A percentile compares a stretch with the other conserved stretches of the same genome.
Evolutionary conservation across 2,113 vertebrate species (phyloP).

Genomic region (Phyllostomus hastatus): DNA sequence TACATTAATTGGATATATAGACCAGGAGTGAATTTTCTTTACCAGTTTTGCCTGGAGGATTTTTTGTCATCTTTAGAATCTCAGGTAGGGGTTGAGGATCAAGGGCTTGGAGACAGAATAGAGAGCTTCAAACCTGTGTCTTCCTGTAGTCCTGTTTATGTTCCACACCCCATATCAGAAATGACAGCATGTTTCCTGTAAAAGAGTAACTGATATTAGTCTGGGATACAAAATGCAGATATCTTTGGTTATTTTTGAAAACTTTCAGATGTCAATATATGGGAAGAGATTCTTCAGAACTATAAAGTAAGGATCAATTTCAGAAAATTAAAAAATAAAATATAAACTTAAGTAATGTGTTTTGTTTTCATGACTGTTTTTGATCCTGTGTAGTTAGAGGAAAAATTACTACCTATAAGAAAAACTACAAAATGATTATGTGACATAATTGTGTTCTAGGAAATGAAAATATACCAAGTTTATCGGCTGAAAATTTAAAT

Average conservation of each 20-base stretch:
- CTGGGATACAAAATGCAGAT: not conserved
- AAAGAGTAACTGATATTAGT: not conserved
- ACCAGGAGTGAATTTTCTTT: not conserved
- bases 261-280: not conserved
- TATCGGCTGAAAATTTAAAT: slow-evolving; percentile 9
- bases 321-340: slow-evolving; percentile 18
- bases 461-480: not conserved
- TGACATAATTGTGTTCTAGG: not conserved
- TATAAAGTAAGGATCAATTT: not conserved
- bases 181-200: not conserved
- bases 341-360: not conserved
- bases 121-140: not conserved
- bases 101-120: not conserved
- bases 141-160: not conserved
- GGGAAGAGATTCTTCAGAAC: not conserved
- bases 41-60: not conserved
- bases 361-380: not conserved
- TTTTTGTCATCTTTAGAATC: not conserved
- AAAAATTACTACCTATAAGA: not conserved
- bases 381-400: not conserved
- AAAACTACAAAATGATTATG: not conserved
- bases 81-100: not conserved
- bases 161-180: not conserved
- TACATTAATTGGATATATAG: not conserved
- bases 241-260: not conserved